Percentiles rank a stretch among this genome's conserved stretches.
Conservation (phyloP, 23 tunicate species). For the Halocynthia aurantium region DNA sequence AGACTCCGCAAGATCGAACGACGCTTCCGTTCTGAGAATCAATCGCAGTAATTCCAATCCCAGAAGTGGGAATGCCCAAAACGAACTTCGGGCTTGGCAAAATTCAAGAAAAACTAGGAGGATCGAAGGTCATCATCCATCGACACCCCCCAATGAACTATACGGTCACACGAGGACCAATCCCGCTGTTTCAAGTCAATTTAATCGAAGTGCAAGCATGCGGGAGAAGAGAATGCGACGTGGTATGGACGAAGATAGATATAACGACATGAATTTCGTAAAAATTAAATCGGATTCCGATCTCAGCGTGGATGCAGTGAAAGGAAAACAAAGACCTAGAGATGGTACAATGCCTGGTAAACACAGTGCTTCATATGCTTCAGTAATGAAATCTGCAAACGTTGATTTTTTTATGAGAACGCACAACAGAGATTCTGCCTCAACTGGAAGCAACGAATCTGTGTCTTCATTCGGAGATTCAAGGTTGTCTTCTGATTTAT, state of each 20-base stretch:
- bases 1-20: neutral
- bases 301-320: neutral
- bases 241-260: neutral
- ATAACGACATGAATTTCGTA: conserved; percentile 1
- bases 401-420: no score
- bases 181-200: neutral
- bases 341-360: neutral
- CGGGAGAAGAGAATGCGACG: conserved; percentile 10
- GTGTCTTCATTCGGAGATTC: conserved; percentile 16
- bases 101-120: neutral
- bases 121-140: neutral
- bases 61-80: neutral
- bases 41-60: conserved; percentile 24
- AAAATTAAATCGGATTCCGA: neutral
- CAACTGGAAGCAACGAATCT: conserved; percentile 13
- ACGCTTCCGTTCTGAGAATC: neutral
- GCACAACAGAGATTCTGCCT: conserved; percentile 1
- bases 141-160: neutral
- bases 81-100: neutral
- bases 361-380: no score
- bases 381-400: no score
- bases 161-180: neutral
- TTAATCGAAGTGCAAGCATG: conserved; percentile 21
- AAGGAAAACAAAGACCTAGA: neutral
- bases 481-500: neutral